Evolutionary conservation across 2,888 invertebrate species (phyloP).

Genomic region (Autographa pulchrina): DNA sequence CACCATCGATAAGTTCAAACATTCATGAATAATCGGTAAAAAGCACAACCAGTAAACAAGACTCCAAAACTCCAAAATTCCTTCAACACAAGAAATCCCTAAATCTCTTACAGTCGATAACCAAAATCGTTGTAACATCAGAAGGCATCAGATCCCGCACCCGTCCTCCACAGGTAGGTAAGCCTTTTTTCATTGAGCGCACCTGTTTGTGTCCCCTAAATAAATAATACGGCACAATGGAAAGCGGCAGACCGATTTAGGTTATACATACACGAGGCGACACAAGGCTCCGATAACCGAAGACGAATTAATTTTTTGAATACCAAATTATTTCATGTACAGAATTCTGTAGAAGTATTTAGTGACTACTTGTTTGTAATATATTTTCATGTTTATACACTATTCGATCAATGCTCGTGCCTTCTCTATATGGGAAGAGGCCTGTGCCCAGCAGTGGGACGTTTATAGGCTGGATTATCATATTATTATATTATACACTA

Average conservation of each 20-base stretch:
- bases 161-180: slow-evolving; percentile 56
- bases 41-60: background rate
- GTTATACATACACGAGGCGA: background rate
- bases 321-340: no score
- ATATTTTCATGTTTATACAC: no score
- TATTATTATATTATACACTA: no score
- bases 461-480: no score
- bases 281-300: no score
- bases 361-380: no score
- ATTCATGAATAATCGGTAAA: background rate
- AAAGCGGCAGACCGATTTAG: slow-evolving; percentile 47
- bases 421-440: no score
- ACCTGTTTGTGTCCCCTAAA: slow-evolving; percentile 75
- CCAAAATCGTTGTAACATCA: slow-evolving; percentile 11
- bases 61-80: background rate
- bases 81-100: background rate
- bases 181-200: slow-evolving; percentile 77
- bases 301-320: no score
- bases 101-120: slow-evolving; percentile 8
- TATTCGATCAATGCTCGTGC: no score
- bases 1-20: no score
- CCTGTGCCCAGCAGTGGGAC: no score
- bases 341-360: no score
- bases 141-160: slow-evolving; percentile 27
- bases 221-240: slow-evolving; percentile 68